Conservation (phyloP, 2,113 vertebrate species). For the Tyto alba region DNA sequence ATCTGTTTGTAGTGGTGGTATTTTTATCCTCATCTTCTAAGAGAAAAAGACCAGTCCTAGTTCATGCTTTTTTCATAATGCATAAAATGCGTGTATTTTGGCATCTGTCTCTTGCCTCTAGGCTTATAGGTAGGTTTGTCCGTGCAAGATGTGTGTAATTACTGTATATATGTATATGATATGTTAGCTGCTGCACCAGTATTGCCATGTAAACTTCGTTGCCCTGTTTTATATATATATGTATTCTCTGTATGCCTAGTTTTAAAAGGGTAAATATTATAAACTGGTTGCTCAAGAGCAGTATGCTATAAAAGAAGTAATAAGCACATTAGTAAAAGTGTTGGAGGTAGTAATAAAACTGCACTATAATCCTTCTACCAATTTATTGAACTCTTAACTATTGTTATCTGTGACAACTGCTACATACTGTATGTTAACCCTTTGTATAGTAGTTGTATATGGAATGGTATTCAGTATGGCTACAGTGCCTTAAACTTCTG, state of each 20-base stretch:
- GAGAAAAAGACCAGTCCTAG: not conserved
- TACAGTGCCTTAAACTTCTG: not conserved
- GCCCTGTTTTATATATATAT: not conserved
- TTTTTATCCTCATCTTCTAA: constrained; percentile 26
- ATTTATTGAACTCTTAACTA: constrained; percentile 20
- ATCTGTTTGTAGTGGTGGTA: not conserved
- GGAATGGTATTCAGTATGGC: not conserved
- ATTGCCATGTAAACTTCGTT: constrained; percentile 4
- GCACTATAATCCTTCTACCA: constrained; percentile 2
- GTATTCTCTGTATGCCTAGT: not conserved
- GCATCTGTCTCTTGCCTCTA: not conserved
- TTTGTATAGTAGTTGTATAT: not conserved
- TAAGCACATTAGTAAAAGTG: constrained; percentile 47
- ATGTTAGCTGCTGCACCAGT: not conserved
- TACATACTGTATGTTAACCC: not conserved
- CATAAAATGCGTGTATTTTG: not conserved
- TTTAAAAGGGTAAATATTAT: constrained; percentile 46
- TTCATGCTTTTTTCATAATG: not conserved
- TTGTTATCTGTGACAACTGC: not conserved
- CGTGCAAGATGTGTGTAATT: not conserved
- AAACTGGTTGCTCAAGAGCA: constrained; percentile 48
- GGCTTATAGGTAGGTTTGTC: not conserved
- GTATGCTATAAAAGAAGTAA: constrained; percentile 28
- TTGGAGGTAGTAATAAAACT: constrained; percentile 38
- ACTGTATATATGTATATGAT: not conserved